Conservation (phyloP, 2,113 vertebrate genomes). For the Acrocephalus kingi region DNA sequence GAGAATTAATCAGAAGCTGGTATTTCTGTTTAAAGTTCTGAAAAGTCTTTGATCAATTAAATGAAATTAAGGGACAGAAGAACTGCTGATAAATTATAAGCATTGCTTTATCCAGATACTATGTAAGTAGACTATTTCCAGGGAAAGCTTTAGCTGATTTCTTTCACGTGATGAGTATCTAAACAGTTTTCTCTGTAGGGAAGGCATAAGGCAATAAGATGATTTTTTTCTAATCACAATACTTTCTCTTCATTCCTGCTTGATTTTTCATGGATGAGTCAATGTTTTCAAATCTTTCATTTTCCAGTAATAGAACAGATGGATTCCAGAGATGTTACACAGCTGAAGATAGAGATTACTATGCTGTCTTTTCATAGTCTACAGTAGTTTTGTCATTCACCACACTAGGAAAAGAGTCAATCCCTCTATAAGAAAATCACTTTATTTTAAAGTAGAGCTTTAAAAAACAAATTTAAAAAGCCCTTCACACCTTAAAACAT, state of each 20-base stretch:
- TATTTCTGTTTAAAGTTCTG: neutral
- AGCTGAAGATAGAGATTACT: neutral
- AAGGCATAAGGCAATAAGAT: constrained; percentile 12
- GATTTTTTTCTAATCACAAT: constrained; percentile 13
- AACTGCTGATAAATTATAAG: neutral
- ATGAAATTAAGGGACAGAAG: neutral
- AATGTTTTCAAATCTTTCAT: constrained; percentile 15
- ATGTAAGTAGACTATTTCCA: neutral
- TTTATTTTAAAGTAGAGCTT: neutral
- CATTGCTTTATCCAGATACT: constrained; percentile 22
- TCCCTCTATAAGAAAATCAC: neutral
- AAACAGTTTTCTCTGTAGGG: constrained; percentile 35
- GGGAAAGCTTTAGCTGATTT: neutral
- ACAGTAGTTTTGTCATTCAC: neutral
- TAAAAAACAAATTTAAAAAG: neutral
- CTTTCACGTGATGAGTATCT: neutral
- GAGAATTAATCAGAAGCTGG: neutral
- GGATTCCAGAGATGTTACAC: neutral
- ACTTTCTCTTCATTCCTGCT: constrained; percentile 35
- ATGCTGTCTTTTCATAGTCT: neutral
- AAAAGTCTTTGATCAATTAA: constrained; percentile 3
- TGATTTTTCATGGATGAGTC: constrained; percentile 3
- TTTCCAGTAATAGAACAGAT: neutral
- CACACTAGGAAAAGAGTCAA: neutral
- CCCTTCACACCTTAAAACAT: neutral